phyloP scores from a whole-genome alignment of 2,113 vertebrate genomes.

The Chaetodon trifascialis region DNA sequence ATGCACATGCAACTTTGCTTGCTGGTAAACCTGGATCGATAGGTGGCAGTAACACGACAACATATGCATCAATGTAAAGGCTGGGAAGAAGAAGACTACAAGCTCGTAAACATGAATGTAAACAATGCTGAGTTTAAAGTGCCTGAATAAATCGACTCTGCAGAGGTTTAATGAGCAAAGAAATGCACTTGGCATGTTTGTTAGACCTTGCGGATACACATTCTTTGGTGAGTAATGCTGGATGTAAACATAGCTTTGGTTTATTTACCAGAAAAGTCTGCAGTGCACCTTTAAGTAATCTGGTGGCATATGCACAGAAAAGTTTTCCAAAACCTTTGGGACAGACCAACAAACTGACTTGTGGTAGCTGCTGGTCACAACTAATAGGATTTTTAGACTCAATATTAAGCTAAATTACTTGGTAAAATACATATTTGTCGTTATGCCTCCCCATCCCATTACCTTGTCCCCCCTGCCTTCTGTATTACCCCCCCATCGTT shows the following conservation, averaged over 20 bases:
- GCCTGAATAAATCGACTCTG: too few relatives aligned
- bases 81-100: neutral
- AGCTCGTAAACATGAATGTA: neutral
- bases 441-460: conserved; percentile 18
- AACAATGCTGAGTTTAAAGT: neutral
- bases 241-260: neutral
- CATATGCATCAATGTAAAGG: too few relatives aligned
- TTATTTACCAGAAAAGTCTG: neutral
- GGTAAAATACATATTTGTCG: conserved; percentile 10
- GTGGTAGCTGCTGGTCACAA: neutral
- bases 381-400: conserved; percentile 26
- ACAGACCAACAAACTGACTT: conserved; percentile 8
- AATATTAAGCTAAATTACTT: conserved; percentile 30
- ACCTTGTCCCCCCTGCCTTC: neutral
- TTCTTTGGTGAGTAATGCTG: neutral
- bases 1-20: too few relatives aligned
- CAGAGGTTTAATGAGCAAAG: neutral
- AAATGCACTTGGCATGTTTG: neutral
- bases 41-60: neutral
- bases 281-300: neutral
- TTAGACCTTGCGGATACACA: neutral
- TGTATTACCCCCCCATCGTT: conserved; percentile 38
- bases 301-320: conserved; percentile 5
- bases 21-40: neutral
- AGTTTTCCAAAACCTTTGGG: conserved; percentile 9